Base-by-base conservation (phyloP, 2,888 invertebrate species). In the Catonia carolina region DNA sequence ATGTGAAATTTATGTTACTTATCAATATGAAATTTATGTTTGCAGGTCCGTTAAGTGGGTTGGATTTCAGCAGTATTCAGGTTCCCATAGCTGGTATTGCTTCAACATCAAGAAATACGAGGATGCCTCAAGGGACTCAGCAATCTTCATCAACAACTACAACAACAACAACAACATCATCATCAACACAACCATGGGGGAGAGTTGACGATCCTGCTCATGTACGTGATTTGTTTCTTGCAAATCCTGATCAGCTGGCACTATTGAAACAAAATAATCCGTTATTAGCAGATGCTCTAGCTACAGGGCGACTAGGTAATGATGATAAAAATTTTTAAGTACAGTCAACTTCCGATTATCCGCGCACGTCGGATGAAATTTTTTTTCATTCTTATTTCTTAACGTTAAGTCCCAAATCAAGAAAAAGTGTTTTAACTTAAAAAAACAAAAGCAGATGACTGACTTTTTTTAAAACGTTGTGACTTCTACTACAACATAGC, bases 181-280 rank as follows among this genome's bases (percentile, higher is more conserved):
- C 20, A 2, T 7, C 56, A 59, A 58, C 14, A 57, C 58, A 48
- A 20, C 56, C 14, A 49, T 60, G 27, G 20, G 61, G 23, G 58
- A 60, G 55, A 8, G 53, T 55, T 31, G 87, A 92, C 69, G 89
- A 93, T 73, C 92, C 93, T 6, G 84, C 84, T 15, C 79, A 85
- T 67, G 89, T 94, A 55, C 78, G 89, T 62, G 87, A 92, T 68
- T 87, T 90, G 85, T 86, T 94, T 66, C 72, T 92, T 41, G 85
- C 86, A 23, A 92, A 92, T 73, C 96, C 96, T 0, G 90, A 93
- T 69, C 91, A 95, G 70, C 74, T 96, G 56, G 87, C 95, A 1
- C 72, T 95, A 58, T 76, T 97, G 6, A 90, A 92, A 70, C 94
- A 96, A 71, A 91, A 96, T 68, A 97, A 97, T 76, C 90, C 95